Evolutionary conservation across 2,888 invertebrate species (phyloP).

Genomic region (Parapristionchus giblindavisi): DNA sequence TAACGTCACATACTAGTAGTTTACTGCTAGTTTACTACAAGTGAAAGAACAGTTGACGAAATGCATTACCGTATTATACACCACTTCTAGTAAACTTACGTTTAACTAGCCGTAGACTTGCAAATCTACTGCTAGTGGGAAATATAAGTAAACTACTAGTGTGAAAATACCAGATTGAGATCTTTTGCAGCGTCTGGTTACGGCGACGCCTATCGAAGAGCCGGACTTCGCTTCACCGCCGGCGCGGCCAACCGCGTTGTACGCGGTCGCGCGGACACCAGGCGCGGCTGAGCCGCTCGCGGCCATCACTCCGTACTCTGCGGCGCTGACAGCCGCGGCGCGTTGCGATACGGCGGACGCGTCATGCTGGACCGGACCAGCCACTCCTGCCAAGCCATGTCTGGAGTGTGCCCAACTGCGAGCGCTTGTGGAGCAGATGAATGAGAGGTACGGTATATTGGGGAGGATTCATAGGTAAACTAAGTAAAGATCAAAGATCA

Average conservation of each 20-base stretch:
- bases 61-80: too few species aligned
- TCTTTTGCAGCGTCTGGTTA: slow-evolving; percentile 22
- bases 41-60: too few species aligned
- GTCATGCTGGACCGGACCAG: slow-evolving; percentile 50
- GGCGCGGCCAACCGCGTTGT: slow-evolving; percentile 13
- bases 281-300: background rate
- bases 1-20: background rate
- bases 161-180: too few species aligned
- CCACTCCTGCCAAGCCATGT: slow-evolving; percentile 57
- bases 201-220: slow-evolving; percentile 10
- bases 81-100: too few species aligned
- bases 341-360: slow-evolving; percentile 19
- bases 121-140: too few species aligned
- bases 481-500: too few species aligned
- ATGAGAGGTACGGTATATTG: too few species aligned
- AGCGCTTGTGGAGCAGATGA: slow-evolving; percentile 43
- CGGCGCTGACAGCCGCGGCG: slow-evolving; percentile 3
- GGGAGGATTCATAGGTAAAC: too few species aligned
- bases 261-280: background rate
- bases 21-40: too few species aligned
- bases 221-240: slow-evolving; percentile 8
- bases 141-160: too few species aligned
- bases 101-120: too few species aligned
- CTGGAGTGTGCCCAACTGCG: slow-evolving; percentile 50
- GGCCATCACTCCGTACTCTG: slow-evolving; percentile 24